Evolutionary conservation across 2,797 vertebrate genomes (phyloP), one percentile per base, ranked within the genome.

Genomic region (Heliangelus exortis): DNA sequence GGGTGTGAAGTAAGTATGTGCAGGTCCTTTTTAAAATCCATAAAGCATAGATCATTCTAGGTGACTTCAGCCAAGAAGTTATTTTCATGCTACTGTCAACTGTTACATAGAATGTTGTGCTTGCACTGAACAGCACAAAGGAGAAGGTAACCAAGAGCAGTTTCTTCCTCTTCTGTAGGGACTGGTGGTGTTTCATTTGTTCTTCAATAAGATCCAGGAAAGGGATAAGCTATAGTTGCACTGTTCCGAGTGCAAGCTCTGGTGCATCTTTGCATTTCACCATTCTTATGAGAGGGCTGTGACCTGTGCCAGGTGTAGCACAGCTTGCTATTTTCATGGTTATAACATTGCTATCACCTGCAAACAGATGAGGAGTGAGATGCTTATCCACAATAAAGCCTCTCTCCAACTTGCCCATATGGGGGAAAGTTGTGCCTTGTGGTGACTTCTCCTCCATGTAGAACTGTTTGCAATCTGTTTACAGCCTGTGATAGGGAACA

Each of bases 361-460:
- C 28, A 51, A 66, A 61, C 19, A 11, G 10, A 17, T 43, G 28
- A 84, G 17, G 33, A 26, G 18, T n/a, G 7, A 63, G 58, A 33
- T 15, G 9, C 18, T 69, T 45, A 47, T 18, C 23, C 65, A 5
- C 33, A 21, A 28, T 9, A 20, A 74, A 58, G 22, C 6, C 15
- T 8, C 16, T n/a, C 20, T 36, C n/a, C 34, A 51, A 6, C 25
- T 72, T 57, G 10, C 14, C 15, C 8, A 10, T 50, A 4, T 54
- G 0, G 1, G 17, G 4, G 20, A 16, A 76, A 68, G 7, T 3
- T 3, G 2, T 50, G 19, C 13, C 47, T 10, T 55, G 21, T 15
- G 21, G 8, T 23, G 41, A 23, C 9, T 47, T 57, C 7, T 58
- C 3, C 31, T 77, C 28, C 10, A 75, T 33, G 5, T 1, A 9